Evolutionary conservation across 2,888 invertebrate genomes (phyloP).

Genomic region (Coecobrya sp.): DNA sequence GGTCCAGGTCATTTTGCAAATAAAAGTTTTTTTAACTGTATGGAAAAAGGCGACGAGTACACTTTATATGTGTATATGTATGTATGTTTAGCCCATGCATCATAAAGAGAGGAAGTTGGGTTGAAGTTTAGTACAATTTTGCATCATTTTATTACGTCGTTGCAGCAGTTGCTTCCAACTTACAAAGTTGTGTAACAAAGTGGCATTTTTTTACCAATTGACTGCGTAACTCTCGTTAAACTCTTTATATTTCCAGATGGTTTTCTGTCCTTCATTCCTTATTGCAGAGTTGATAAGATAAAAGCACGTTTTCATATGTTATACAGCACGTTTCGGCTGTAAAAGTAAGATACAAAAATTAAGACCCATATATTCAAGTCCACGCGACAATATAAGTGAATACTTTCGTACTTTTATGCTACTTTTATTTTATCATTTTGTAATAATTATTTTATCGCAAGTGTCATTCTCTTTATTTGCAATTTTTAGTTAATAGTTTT

Average conservation of each 20-base stretch:
- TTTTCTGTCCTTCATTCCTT: no score
- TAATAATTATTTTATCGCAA: neutral
- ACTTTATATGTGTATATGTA: no score
- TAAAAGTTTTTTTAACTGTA: neutral
- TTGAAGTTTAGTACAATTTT: neutral
- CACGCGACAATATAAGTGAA: neutral
- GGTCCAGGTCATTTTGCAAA: constrained; percentile 29
- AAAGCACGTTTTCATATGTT: neutral
- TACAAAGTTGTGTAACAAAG: constrained; percentile 27
- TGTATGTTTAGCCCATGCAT: neutral
- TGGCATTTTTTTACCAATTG: constrained; percentile 40
- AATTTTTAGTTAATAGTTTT: neutral
- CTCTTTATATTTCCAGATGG: neutral
- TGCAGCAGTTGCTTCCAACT: neutral
- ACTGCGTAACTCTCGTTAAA: neutral
- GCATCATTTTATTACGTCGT: constrained; percentile 22
- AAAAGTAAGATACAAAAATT: constrained; percentile 8
- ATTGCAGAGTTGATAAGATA: neutral
- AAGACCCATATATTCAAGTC: neutral
- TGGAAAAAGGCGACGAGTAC: no score
- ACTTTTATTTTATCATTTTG: neutral
- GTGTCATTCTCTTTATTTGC: neutral
- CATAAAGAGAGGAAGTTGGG: neutral
- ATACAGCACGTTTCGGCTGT: constrained; percentile 27
- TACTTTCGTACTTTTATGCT: no score